Conservation (phyloP, 2,113 vertebrate genomes). For the Illadopsis cleaveri region DNA sequence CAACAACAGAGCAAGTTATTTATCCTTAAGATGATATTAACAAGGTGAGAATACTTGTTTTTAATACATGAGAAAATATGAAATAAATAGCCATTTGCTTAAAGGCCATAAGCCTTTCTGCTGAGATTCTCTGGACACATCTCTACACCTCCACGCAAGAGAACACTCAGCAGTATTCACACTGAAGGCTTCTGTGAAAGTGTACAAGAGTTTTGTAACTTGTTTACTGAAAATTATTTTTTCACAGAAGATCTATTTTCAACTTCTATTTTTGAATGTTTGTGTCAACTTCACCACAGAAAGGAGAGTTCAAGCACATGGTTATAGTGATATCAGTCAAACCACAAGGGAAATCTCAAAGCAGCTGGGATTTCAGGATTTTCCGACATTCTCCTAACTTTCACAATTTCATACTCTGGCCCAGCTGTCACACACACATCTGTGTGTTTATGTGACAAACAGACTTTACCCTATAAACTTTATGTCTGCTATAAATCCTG, state of each 20-base stretch:
- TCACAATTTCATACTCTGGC: accelerated
- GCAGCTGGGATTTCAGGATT: not conserved
- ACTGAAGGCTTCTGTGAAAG: not conserved
- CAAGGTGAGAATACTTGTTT: not conserved
- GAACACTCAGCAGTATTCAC: not conserved
- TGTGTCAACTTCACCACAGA: not conserved
- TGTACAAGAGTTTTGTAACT: not conserved
- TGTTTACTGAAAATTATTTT: not conserved
- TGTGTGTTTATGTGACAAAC: not conserved
- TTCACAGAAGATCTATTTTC: not conserved
- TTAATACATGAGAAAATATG: not conserved
- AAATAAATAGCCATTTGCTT: not conserved
- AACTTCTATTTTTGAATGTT: not conserved
- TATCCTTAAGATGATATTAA: not conserved
- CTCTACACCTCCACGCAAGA: not conserved
- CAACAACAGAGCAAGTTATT: not conserved
- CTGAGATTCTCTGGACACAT: not conserved
- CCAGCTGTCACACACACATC: not conserved
- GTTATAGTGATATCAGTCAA: not conserved
- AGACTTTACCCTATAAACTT: not conserved
- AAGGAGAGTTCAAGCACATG: not conserved
- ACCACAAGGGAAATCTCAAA: not conserved
- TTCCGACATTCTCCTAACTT: not conserved
- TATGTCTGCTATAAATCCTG: not conserved
- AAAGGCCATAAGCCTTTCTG: not conserved